A percentile compares a stretch with the other conserved stretches of the same genome.
Evolutionary conservation across 1,140 invertebrate species (phyloP).

Genomic region (Euwallacea fornicatus): DNA sequence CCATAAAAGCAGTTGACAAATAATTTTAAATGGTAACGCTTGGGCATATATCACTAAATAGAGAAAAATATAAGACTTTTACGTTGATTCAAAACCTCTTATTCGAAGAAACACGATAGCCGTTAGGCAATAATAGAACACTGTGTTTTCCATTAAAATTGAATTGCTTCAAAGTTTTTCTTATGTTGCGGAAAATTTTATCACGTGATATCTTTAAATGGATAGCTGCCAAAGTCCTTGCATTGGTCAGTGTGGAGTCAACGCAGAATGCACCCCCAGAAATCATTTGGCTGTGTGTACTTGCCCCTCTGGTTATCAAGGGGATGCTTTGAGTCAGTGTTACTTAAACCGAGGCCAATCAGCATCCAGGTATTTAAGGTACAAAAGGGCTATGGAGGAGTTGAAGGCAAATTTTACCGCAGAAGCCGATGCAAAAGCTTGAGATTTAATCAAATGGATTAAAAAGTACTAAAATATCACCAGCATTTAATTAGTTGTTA

Average conservation of each 20-base stretch:
- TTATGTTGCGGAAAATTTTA: neutral
- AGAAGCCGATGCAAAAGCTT: neutral
- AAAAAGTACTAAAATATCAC: no score
- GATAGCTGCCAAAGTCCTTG: constrained; percentile 65
- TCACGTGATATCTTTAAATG: neutral
- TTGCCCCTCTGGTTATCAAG: constrained; percentile 77
- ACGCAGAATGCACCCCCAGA: constrained; percentile 70
- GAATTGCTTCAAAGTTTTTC: neutral
- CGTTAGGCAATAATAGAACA: neutral
- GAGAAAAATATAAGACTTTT: no score
- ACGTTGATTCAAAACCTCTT: no score
- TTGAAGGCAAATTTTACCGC: constrained; percentile 8
- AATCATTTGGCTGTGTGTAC: constrained; percentile 84
- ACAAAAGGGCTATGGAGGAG: constrained; percentile 29
- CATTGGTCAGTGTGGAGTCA: constrained; percentile 73
- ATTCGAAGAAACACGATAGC: no score
- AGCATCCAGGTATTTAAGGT: constrained; percentile 36
- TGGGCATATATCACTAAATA: no score
- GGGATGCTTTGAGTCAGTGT: constrained; percentile 72
- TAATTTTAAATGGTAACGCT: no score
- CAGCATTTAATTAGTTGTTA: no score
- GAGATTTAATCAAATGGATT: no score
- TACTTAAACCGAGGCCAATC: constrained; percentile 41
- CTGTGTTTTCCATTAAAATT: neutral
- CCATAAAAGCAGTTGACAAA: no score